Evolutionary conservation across 2,888 invertebrate species (phyloP), one percentile per base, ranked within the genome.

Genomic region (Steromphala cineraria): DNA sequence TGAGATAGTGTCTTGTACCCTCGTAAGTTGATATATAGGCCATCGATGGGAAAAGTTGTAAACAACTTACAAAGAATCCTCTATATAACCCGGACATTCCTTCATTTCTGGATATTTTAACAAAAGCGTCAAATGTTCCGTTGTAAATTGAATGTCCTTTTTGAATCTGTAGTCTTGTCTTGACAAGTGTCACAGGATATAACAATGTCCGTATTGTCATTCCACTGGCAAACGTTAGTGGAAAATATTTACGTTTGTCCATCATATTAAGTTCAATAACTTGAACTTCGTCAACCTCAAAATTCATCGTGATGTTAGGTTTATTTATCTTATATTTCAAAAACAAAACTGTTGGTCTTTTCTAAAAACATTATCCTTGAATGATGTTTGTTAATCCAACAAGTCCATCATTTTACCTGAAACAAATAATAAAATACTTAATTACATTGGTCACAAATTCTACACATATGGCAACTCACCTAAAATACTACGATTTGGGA

Each of bases 251-350:
- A 74, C 95, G 95, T 91, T 98, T 98, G 93, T 99, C 97, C 98
- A 99, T 97, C 99, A 99, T 99, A 87, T 98, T 96, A 97, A 98
- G 97, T 94, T 99, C 99, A 84, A 99, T 98, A 7, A 96, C 98
- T 55, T 88, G 87, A 10, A 91, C 84, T 40, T 89, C 88, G 7
- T 87, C 87, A 24, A 86, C 80, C 15, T 84, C 85, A 46, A 81
- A 82, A 71, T 82, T 79, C 84, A 83, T 83, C 31, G 74, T 81
- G 78, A 21, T 7, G 17, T 28, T 21, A 13, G 52, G 19, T 36
- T 2, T 46, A 24, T 28, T 67, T 24, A n/a, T 17, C 21, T 21
- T 21, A 17, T 21, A 13, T 74, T 15, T 74, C 46, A 2, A 40
- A 74, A 74, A 10, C 10, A 46, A 46, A 46, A 46, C 13, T 46